Evolutionary conservation across 92 coral and sea anemone species (phyloP), one percentile per base, ranked within the genome.

Genomic region (Porites lobata): DNA sequence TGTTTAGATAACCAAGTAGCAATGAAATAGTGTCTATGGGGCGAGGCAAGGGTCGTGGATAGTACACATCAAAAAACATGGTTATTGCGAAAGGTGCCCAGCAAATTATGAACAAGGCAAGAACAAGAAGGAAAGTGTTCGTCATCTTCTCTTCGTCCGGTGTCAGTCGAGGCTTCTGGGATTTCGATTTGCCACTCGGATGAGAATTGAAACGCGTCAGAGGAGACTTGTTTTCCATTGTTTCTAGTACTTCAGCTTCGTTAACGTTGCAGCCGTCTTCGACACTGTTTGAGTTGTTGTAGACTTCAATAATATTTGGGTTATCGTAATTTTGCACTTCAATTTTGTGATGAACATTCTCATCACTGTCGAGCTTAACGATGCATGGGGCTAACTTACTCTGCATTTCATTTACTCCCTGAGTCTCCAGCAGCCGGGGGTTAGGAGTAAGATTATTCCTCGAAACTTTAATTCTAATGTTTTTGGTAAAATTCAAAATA

Each of bases 31-130:
- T 65, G 69, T 94, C 93, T 3, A 94, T 77, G 7, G 69, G 38
- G 17, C 95, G 78, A 9, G 96, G 96, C 1, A 96, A 81, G 2
- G 86, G 84, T 2, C 50, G 65, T 5, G 86, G 77, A 24, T 52
- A 52, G 69, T 92, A 96, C 18, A 92, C 93, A 29, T 96, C 91
- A 21, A 94, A 81, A 47, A 96, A 81, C 95, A 96, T 96, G 8
- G 96, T 94, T 20, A 94, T 77, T 13, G 97, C 97, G 73, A 94
- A 96, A 1, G 97, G 96, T 9, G 97, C 83, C 98, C 97, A 96
- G 75, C 94, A 96, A 6, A 92, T 22, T 9, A 90, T 80, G 78
- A 96, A 94, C 53, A 84, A 84, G 0, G 91, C 79, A 5, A 96
- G 94, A 2, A 94, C 94, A 14, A 96, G 83, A 83, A 96, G 82